A percentile compares a stretch with the other conserved stretches of the same genome.
phyloP scores from a whole-genome alignment of 2,888 invertebrate species.

The Melanostoma mellinum region DNA sequence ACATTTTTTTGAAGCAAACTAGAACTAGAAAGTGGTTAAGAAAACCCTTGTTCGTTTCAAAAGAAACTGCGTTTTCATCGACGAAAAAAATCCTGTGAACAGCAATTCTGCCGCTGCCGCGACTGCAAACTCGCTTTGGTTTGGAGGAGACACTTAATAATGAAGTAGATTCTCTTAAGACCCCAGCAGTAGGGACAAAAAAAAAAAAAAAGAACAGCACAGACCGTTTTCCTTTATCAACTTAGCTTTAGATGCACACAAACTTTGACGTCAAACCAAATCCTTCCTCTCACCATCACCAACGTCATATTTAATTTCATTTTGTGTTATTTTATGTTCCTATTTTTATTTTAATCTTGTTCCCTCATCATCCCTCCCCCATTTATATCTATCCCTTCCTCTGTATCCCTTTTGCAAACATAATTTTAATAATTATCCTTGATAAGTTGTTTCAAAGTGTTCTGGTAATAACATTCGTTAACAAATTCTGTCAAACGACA shows the following conservation, averaged over 20 bases:
- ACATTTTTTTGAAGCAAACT: too few species aligned
- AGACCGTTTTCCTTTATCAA: too few species aligned
- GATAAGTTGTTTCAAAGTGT: conserved; percentile 73
- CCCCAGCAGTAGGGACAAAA: too few species aligned
- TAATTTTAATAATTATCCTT: conserved; percentile 72
- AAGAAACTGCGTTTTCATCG: too few species aligned
- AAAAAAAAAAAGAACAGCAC: too few species aligned
- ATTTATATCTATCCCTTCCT: conserved; percentile 10
- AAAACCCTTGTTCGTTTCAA: too few species aligned
- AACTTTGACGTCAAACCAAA: conserved; percentile 16
- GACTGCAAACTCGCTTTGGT: too few species aligned
- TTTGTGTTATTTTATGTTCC: conserved; percentile 26
- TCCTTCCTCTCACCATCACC: conserved; percentile 4
- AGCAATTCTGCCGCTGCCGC: too few species aligned
- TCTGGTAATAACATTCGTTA: conserved; percentile 73
- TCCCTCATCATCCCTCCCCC: conserved; percentile 26
- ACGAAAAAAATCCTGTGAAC: too few species aligned
- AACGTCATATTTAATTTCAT: conserved; percentile 61
- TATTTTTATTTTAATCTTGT: background rate
- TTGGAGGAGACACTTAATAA: too few species aligned
- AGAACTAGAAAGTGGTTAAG: too few species aligned
- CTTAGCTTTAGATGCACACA: background rate
- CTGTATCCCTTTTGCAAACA: conserved; percentile 54
- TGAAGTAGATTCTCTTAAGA: too few species aligned
- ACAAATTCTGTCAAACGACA: conserved; percentile 70